Conservation (phyloP, 2,113 vertebrate species). For the Neomonachus schauinslandi region DNA sequence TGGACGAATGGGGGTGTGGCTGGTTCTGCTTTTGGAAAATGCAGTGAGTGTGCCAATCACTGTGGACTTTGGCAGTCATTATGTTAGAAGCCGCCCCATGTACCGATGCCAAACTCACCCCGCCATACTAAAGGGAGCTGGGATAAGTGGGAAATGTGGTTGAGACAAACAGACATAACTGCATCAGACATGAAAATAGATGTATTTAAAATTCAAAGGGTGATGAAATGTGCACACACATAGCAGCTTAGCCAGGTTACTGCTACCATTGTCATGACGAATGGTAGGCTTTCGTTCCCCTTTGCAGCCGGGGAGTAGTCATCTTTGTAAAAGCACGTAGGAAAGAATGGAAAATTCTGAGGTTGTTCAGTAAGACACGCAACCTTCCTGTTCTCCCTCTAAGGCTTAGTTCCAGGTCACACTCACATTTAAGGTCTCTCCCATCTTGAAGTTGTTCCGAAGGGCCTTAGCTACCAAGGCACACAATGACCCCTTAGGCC, state of each 20-base stretch:
- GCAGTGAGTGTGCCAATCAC: neutral
- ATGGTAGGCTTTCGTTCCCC: neutral
- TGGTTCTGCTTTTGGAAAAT: neutral
- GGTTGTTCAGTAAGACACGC: neutral
- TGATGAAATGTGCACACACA: neutral
- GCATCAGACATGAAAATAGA: neutral
- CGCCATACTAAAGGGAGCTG: neutral
- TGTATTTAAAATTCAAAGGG: neutral
- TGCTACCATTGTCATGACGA: neutral
- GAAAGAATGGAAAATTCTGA: neutral
- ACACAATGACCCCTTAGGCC: accelerated
- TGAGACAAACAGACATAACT: neutral
- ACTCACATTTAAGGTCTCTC: neutral
- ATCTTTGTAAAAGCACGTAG: neutral
- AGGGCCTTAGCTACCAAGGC: neutral
- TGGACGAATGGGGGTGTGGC: neutral
- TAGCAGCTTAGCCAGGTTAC: neutral
- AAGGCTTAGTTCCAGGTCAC: neutral
- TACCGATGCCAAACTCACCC: neutral
- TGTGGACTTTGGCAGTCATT: neutral
- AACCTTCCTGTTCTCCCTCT: neutral
- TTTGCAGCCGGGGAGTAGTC: neutral
- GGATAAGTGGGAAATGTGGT: neutral
- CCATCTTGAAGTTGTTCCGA: neutral
- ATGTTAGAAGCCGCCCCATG: neutral